A percentile compares a stretch with the other conserved stretches of the same genome.
Evolutionary conservation across 2,113 vertebrate genomes (phyloP).

Genomic region (Bungarus multicinctus): DNA sequence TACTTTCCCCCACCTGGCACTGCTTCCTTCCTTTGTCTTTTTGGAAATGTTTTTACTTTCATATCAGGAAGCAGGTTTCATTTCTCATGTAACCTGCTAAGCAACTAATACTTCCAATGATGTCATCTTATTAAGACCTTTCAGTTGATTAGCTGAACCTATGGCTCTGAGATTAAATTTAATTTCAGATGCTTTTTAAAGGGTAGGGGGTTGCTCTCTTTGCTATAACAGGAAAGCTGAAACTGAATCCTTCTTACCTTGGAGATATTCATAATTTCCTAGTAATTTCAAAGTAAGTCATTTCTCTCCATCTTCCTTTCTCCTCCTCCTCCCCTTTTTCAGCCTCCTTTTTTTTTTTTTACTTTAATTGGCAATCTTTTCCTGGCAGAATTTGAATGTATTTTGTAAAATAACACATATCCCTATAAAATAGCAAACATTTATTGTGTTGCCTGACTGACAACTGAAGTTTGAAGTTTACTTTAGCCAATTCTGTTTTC

Average conservation of each 20-base stretch:
- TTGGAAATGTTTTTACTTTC: background rate
- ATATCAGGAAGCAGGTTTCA: background rate
- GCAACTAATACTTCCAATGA: background rate
- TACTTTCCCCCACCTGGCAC: background rate
- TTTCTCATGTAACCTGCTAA: conserved; percentile 8
- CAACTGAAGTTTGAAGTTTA: background rate
- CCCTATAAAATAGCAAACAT: background rate
- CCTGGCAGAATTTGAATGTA: background rate
- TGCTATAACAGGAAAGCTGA: background rate
- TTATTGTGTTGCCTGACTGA: background rate
- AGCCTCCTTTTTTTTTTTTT: background rate
- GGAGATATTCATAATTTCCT: background rate
- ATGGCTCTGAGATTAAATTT: background rate
- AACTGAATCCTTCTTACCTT: background rate
- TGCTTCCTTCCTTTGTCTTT: background rate
- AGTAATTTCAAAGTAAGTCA: background rate
- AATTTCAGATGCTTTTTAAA: background rate
- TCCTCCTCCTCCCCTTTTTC: background rate
- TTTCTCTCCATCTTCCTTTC: background rate
- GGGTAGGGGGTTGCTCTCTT: background rate
- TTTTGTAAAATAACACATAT: background rate
- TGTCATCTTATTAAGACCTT: conserved; percentile 6
- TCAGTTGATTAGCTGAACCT: background rate
- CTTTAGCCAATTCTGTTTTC: background rate
- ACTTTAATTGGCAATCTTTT: background rate